phyloP scores from a whole-genome alignment of 2,888 invertebrate genomes.

The Cetonia aurata region DNA sequence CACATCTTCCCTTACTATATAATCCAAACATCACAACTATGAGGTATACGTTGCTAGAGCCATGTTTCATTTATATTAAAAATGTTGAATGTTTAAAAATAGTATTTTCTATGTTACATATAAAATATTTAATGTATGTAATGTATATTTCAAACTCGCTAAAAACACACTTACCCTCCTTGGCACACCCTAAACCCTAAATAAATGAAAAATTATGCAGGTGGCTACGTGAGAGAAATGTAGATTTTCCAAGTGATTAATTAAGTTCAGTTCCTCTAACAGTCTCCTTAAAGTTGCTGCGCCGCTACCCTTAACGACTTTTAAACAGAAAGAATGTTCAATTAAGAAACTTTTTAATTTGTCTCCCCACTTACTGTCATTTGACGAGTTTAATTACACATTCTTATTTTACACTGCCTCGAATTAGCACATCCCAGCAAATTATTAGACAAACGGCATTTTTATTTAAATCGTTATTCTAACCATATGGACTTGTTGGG shows the following conservation, averaged over 20 bases:
- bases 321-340: conserved; percentile 54
- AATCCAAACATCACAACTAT: no score
- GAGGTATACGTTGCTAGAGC: no score
- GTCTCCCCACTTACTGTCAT: conserved; percentile 49
- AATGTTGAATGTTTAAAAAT: no score
- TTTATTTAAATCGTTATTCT: not conserved
- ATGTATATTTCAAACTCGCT: no score
- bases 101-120: no score
- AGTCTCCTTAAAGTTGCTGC: conserved; percentile 37
- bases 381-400: conserved; percentile 40
- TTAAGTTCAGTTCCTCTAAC: conserved; percentile 49
- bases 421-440: conserved; percentile 18
- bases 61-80: no score
- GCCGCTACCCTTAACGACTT: conserved; percentile 22
- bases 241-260: conserved; percentile 54
- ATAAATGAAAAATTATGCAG: conserved; percentile 18
- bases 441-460: not conserved
- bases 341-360: conserved; percentile 56
- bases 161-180: no score
- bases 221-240: conserved; percentile 53
- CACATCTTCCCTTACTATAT: no score
- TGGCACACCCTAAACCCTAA: not conserved
- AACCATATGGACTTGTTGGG: no score
- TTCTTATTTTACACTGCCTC: conserved; percentile 20
- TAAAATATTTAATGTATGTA: no score